phyloP scores from a whole-genome alignment of 2,797 vertebrate species.

The Cuniculus paca region DNA sequence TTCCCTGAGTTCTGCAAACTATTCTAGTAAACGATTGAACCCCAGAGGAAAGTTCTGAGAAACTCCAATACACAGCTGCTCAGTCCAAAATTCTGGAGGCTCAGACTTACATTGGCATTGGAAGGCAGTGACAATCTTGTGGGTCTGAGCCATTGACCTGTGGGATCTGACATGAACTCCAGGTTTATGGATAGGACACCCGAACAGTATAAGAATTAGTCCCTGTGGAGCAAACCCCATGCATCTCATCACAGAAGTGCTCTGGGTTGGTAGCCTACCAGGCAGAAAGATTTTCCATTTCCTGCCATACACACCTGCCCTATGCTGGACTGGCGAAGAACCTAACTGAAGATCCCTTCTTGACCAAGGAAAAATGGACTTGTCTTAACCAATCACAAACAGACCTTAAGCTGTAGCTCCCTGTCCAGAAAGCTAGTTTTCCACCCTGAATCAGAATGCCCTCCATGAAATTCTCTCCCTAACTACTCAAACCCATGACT shows the following conservation, averaged over 20 bases:
- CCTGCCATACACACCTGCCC: too few species aligned
- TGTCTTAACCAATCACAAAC: background rate
- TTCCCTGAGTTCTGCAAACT: background rate
- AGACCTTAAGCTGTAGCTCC: accelerated
- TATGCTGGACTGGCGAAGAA: background rate
- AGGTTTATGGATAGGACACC: background rate
- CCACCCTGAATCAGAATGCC: background rate
- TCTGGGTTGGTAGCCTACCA: background rate
- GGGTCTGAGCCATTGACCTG: background rate
- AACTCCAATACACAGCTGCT: background rate
- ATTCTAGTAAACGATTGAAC: background rate
- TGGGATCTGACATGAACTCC: background rate
- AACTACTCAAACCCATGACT: background rate
- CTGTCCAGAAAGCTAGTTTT: background rate
- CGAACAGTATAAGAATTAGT: background rate
- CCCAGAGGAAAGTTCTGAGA: background rate
- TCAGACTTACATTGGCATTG: background rate
- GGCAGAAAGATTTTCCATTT: background rate
- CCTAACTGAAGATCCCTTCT: background rate
- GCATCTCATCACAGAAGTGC: background rate
- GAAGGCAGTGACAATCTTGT: background rate
- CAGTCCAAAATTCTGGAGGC: background rate
- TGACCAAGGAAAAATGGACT: background rate
- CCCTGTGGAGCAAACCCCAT: background rate
- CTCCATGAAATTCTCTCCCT: background rate